These are phyloP conservation scores for Drosophila lacertosa DNA, from an alignment of 1,140 invertebrate species.

Conservation along the genomic window DNA sequence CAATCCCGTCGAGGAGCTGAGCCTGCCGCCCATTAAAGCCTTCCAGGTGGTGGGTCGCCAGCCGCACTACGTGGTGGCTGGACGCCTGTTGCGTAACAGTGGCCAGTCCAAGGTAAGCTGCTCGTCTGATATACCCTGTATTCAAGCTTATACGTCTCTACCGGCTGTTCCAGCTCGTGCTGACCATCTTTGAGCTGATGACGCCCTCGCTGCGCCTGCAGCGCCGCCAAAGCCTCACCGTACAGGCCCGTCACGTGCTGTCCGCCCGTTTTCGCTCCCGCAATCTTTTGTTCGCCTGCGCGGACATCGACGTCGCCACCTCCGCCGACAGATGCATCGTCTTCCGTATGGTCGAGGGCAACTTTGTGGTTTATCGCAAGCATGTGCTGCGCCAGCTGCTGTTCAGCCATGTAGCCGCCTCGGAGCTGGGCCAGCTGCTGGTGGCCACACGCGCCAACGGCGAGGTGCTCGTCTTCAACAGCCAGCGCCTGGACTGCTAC, in stretches of 20 bases:
- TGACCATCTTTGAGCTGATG: constrained; percentile 61
- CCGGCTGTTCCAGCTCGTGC: constrained; percentile 65
- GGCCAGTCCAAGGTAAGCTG: constrained; percentile 55
- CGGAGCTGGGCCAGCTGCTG: constrained; percentile 49
- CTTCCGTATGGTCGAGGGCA: constrained; percentile 70
- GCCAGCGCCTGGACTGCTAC: constrained; percentile 68
- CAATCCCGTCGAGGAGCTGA: constrained; percentile 70
- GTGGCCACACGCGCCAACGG: constrained; percentile 55
- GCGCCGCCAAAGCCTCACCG: constrained; percentile 59
- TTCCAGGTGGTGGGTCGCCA: constrained; percentile 59
- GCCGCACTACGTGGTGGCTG: constrained; percentile 59
- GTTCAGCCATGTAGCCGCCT: constrained; percentile 50
- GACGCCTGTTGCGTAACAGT: constrained; percentile 49
- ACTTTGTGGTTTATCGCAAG: constrained; percentile 63
- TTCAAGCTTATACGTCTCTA: too few relatives aligned
- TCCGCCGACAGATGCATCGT: constrained; percentile 35
- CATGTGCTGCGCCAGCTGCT: constrained; percentile 40
- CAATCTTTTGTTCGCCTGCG: constrained; percentile 66
- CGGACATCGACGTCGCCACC: constrained; percentile 18
- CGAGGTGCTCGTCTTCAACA: constrained; percentile 67
- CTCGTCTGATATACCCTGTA: not conserved
- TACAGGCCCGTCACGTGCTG: constrained; percentile 50
- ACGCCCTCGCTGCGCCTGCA: constrained; percentile 30
- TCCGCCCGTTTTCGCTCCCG: constrained; percentile 52
- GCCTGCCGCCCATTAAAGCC: constrained; percentile 52